Percentiles rank a stretch among this genome's conserved stretches.
Conservation (phyloP, 1,140 invertebrate species). For the Chlorops oryzae region DNA sequence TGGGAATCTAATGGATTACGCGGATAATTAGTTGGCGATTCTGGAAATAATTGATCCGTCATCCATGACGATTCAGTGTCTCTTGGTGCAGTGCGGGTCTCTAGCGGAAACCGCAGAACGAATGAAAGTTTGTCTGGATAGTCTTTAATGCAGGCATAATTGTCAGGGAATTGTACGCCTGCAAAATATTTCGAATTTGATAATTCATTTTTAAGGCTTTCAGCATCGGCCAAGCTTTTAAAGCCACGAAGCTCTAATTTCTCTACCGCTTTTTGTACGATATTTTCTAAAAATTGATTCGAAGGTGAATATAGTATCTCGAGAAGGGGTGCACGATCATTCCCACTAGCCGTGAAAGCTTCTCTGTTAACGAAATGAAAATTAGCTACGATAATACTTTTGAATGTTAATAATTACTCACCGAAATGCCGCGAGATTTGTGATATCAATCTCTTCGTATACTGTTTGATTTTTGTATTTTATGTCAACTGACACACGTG, state of each 20-base stretch:
- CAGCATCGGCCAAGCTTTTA: not conserved
- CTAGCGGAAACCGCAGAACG: conserved; percentile 21
- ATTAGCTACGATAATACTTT: too few relatives aligned
- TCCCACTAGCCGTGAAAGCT: not conserved
- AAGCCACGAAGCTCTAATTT: not conserved
- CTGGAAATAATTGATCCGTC: conserved; percentile 4
- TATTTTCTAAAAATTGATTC: too few relatives aligned
- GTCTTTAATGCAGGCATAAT: not conserved
- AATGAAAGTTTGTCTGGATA: conserved; percentile 11
- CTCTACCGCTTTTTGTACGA: not conserved
- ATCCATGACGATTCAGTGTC: not conserved
- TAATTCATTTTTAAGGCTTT: conserved; percentile 9
- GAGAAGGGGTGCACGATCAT: not conserved
- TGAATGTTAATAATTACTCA: conserved; percentile 26
- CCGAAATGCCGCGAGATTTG: conserved; percentile 24
- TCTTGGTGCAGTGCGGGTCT: conserved; percentile 17
- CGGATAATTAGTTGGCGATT: not conserved
- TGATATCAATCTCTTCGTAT: conserved; percentile 10
- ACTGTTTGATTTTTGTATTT: conserved; percentile 2
- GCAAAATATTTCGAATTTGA: conserved; percentile 16
- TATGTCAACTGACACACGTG: conserved; percentile 54
- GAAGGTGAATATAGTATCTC: too few relatives aligned
- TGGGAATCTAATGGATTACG: conserved; percentile 7
- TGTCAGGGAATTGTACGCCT: conserved; percentile 16
- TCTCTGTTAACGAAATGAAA: too few relatives aligned